Evolutionary conservation across 2,113 vertebrate species (phyloP).

Genomic region (Bostrychus sinensis): DNA sequence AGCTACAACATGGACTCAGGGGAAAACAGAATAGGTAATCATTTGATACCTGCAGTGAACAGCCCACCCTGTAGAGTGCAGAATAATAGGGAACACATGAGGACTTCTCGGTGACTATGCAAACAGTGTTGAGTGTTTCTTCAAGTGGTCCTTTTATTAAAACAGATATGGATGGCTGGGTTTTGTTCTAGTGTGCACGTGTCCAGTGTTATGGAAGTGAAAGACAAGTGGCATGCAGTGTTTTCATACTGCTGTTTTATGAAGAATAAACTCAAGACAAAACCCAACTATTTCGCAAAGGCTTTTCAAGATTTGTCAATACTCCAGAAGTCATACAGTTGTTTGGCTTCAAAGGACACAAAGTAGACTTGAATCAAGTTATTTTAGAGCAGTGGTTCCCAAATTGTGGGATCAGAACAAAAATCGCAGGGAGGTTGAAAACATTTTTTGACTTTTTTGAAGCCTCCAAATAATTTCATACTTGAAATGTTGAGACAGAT

Average conservation of each 20-base stretch:
- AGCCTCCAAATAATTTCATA: too few relatives aligned
- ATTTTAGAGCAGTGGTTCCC: too few relatives aligned
- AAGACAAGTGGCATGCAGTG: background rate
- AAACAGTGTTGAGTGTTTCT: constrained; percentile 61
- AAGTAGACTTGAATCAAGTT: too few relatives aligned
- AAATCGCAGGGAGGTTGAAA: too few relatives aligned
- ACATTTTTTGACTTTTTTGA: too few relatives aligned
- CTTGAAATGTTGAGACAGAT: too few relatives aligned
- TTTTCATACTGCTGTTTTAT: background rate
- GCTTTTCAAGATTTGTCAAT: too few relatives aligned
- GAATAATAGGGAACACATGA: constrained; percentile 67
- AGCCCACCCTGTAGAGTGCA: constrained; percentile 61
- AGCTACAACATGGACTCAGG: constrained; percentile 40
- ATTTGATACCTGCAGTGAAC: constrained; percentile 62
- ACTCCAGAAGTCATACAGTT: too few relatives aligned
- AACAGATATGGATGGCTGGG: constrained; percentile 43
- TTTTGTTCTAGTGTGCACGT: constrained; percentile 31
- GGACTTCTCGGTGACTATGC: constrained; percentile 52
- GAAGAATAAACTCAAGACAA: too few relatives aligned
- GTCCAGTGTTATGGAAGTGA: constrained; percentile 12
- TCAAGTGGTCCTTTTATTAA: constrained; percentile 60
- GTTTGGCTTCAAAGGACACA: too few relatives aligned
- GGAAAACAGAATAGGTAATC: constrained; percentile 69
- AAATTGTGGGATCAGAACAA: too few relatives aligned
- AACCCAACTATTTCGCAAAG: too few relatives aligned